Conservation (phyloP, 2,113 vertebrate species). For the Gobius niger region DNA sequence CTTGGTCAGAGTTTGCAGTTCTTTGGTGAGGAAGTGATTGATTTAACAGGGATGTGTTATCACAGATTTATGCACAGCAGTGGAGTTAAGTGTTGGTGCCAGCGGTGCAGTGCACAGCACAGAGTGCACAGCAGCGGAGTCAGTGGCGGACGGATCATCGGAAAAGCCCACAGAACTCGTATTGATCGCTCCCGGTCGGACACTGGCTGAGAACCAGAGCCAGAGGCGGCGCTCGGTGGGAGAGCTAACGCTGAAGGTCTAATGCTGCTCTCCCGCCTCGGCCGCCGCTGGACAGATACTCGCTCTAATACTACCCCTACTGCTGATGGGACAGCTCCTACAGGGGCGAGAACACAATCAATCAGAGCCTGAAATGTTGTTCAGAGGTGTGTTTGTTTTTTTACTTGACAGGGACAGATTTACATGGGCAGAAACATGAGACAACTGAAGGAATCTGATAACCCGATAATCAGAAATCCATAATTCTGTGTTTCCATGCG, state of each 20-base stretch:
- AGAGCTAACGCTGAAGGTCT: neutral
- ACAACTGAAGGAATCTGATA: no score
- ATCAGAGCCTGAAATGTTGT: no score
- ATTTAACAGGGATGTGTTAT: no score
- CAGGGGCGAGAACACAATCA: neutral
- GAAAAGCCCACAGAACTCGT: neutral
- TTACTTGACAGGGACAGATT: no score
- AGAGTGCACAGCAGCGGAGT: neutral
- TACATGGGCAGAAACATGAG: no score
- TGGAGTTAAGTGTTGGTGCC: neutral
- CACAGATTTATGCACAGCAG: no score
- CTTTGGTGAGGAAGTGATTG: no score
- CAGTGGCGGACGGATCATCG: neutral
- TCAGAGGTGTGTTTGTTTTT: no score
- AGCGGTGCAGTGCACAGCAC: neutral
- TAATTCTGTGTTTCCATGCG: no score
- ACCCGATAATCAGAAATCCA: no score
- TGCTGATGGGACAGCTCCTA: neutral
- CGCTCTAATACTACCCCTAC: neutral
- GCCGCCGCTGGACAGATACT: neutral
- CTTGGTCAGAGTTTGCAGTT: no score
- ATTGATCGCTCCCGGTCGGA: constrained; percentile 24
- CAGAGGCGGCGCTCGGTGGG: neutral
- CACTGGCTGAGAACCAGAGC: neutral
- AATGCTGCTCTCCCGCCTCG: neutral